A percentile compares a stretch with the other conserved stretches of the same genome.
phyloP scores from a whole-genome alignment of 2,888 invertebrate species.

The Crossocerus cetratus region DNA sequence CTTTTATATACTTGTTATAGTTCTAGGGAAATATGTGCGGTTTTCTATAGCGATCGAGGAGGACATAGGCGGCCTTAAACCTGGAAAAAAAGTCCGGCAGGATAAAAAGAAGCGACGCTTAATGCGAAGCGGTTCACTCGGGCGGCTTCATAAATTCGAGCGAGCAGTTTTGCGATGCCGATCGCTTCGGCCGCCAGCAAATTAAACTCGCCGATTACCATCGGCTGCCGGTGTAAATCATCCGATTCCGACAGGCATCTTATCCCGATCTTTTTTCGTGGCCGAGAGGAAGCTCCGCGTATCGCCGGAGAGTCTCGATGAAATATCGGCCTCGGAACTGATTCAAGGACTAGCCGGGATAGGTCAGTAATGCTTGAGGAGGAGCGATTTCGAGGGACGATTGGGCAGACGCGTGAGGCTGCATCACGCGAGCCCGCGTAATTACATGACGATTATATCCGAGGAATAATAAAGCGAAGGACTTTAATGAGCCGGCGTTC shows the following conservation, averaged over 20 bases:
- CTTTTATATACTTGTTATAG: too few relatives aligned
- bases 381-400: too few relatives aligned
- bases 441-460: slow-evolving; percentile 18
- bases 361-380: slow-evolving; percentile 58
- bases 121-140: too few relatives aligned
- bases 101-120: neutral
- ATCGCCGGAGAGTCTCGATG: slow-evolving; percentile 11
- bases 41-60: too few relatives aligned
- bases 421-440: slow-evolving; percentile 27
- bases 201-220: slow-evolving; percentile 3
- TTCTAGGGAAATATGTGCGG: too few relatives aligned
- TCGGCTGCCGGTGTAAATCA: neutral
- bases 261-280: slow-evolving; percentile 11
- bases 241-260: slow-evolving; percentile 4
- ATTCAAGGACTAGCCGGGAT: slow-evolving; percentile 61
- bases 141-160: too few relatives aligned
- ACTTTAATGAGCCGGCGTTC: neutral
- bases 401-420: neutral
- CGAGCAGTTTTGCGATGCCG: too few relatives aligned
- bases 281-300: slow-evolving; percentile 2
- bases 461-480: neutral
- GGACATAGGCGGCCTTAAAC: neutral
- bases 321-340: slow-evolving; percentile 32
- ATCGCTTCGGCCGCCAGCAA: neutral
- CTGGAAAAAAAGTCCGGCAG: neutral